These are phyloP conservation scores for Chaenogobius annularis DNA, from an alignment of 2,113 vertebrate genomes.

Conservation along the genomic window DNA sequence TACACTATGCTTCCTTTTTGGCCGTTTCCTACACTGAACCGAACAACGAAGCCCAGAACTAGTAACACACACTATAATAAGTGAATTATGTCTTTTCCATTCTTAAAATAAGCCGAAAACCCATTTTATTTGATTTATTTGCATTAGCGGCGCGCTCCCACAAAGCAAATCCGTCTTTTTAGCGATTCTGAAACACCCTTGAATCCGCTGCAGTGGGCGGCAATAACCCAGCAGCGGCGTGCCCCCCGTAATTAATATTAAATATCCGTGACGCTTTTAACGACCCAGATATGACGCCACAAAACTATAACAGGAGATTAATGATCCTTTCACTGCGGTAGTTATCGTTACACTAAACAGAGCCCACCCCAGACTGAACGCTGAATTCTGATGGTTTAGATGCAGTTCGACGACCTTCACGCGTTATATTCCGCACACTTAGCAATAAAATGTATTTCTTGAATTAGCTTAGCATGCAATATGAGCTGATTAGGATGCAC, in stretches of 20 bases:
- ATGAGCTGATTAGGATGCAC: background rate
- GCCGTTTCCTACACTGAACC: too few species aligned
- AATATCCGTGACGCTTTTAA: slow-evolving; percentile 9
- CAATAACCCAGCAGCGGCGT: background rate
- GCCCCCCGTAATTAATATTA: slow-evolving; percentile 18
- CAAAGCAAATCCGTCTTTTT: background rate
- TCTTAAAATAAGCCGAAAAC: background rate
- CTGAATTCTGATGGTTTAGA: background rate
- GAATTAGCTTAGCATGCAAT: slow-evolving; percentile 1
- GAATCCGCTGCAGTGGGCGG: background rate
- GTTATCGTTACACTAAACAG: slow-evolving; percentile 6
- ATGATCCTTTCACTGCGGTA: slow-evolving; percentile 2
- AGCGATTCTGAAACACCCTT: background rate
- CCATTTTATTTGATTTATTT: background rate
- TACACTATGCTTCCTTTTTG: too few species aligned
- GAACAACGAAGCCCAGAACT: too few species aligned
- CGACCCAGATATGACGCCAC: slow-evolving; percentile 1
- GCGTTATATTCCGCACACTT: background rate
- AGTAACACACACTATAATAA: too few species aligned
- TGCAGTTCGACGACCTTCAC: background rate
- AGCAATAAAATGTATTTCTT: background rate
- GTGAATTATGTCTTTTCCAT: too few species aligned
- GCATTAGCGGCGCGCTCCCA: background rate
- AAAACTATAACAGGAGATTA: slow-evolving; percentile 8
- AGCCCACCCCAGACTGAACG: background rate